These are phyloP conservation scores for Nymphicus hollandicus DNA, from an alignment of 2,113 vertebrate species.

Conservation along the genomic window DNA sequence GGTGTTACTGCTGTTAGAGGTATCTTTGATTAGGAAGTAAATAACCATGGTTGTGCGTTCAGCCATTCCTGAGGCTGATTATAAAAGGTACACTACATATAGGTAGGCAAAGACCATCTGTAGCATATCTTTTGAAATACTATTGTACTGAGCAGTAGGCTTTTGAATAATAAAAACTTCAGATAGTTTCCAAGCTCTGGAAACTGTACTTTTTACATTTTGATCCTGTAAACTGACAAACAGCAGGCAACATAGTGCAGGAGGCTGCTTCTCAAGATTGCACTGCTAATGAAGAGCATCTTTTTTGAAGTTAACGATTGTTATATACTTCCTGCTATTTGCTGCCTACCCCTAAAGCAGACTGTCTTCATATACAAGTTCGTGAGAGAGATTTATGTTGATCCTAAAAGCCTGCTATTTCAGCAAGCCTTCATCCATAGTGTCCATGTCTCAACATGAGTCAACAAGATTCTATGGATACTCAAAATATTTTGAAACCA, in stretches of 20 bases:
- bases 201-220: not conserved
- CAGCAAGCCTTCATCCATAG: not conserved
- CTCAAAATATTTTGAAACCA: conserved; percentile 69
- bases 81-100: not conserved
- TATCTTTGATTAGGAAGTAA: not conserved
- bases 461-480: conserved; percentile 62
- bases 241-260: not conserved
- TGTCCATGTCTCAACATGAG: not conserved
- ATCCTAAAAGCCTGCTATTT: not conserved
- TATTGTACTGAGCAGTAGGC: not conserved
- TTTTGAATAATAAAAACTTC: not conserved
- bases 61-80: not conserved
- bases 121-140: not conserved
- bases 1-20: not conserved
- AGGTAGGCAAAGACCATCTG: not conserved
- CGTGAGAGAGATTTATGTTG: not conserved
- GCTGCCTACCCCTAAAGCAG: not conserved
- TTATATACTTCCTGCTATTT: not conserved
- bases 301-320: not conserved
- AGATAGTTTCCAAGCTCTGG: not conserved
- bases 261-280: not conserved
- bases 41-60: not conserved
- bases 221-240: not conserved
- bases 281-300: not conserved
- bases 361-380: not conserved